Evolutionary conservation across 1,140 invertebrate genomes (phyloP).

Genomic region (Hylyphantes graminicola): DNA sequence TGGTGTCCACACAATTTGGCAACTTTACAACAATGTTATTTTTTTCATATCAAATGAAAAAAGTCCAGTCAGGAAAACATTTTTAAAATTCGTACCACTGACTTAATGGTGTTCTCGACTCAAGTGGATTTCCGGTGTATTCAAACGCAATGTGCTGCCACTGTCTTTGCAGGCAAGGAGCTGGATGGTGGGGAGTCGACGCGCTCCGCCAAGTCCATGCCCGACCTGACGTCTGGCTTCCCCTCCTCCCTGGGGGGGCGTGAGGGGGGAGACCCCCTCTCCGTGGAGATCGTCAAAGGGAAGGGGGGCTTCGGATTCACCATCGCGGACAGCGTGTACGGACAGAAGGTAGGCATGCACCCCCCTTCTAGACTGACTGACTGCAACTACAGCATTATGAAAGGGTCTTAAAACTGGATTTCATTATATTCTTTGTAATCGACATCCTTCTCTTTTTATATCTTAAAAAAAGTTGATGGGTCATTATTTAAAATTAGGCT

Average conservation of each 20-base stretch:
- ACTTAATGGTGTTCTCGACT: no score
- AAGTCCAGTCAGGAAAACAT: no score
- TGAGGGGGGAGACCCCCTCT: constrained; percentile 70
- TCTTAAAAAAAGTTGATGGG: neutral
- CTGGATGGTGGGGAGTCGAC: constrained; percentile 20
- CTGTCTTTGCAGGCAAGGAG: constrained; percentile 57
- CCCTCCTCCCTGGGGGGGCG: constrained; percentile 63
- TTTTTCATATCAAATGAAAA: no score
- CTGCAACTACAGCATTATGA: neutral
- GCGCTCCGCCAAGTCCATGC: constrained; percentile 74
- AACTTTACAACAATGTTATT: no score
- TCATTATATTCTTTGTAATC: neutral
- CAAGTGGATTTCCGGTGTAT: no score
- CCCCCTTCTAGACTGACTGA: neutral
- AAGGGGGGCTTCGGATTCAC: constrained; percentile 95
- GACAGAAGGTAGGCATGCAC: constrained; percentile 77
- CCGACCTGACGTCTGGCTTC: constrained; percentile 68
- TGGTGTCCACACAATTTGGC: no score
- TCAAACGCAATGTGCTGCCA: no score
- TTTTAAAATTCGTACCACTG: no score
- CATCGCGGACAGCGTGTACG: constrained; percentile 95
- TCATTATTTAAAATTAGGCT: no score
- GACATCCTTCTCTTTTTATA: neutral
- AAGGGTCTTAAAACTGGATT: neutral
- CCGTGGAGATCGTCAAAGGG: constrained; percentile 83